phyloP scores from a whole-genome alignment of 1,140 invertebrate genomes.

The Heliconius himera region DNA sequence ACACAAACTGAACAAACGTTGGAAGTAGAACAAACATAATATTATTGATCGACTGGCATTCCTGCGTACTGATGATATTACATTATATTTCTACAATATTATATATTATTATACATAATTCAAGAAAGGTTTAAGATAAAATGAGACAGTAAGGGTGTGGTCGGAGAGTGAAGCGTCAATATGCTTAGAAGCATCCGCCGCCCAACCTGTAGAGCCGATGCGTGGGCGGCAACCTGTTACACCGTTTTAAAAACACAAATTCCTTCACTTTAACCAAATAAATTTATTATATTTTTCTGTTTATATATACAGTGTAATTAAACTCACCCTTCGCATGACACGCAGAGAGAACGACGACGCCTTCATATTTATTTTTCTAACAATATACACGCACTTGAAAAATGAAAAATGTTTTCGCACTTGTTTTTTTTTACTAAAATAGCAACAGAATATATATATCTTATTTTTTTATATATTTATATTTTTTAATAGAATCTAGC shows the following conservation, averaged over 20 bases:
- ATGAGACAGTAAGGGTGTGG: slow-evolving; percentile 45
- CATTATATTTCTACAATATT: neutral
- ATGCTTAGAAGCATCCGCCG: slow-evolving; percentile 39
- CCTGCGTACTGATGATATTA: neutral
- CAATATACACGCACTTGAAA: slow-evolving; percentile 45
- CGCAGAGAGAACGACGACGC: slow-evolving; percentile 89
- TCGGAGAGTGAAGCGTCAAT: slow-evolving; percentile 41
- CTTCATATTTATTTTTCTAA: slow-evolving; percentile 84
- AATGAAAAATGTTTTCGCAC: slow-evolving; percentile 39
- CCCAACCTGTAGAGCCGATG: slow-evolving; percentile 62
- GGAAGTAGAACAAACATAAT: neutral
- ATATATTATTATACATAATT: neutral
- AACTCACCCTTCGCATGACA: slow-evolving; percentile 90
- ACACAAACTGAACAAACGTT: neutral
- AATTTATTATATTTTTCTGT: neutral
- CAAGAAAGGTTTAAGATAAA: neutral
- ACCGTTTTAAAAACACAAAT: slow-evolving; percentile 30
- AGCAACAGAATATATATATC: neutral
- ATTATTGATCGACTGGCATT: neutral
- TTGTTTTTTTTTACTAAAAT: neutral
- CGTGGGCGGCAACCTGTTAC: slow-evolving; percentile 69
- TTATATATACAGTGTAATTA: no score
- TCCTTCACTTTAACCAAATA: neutral
- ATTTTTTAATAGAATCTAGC: slow-evolving; percentile 17
- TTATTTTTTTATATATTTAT: neutral